Evolutionary conservation across 2,888 invertebrate genomes (phyloP), one percentile per base, ranked within the genome.

Genomic region (Ophion ventricosus): DNA sequence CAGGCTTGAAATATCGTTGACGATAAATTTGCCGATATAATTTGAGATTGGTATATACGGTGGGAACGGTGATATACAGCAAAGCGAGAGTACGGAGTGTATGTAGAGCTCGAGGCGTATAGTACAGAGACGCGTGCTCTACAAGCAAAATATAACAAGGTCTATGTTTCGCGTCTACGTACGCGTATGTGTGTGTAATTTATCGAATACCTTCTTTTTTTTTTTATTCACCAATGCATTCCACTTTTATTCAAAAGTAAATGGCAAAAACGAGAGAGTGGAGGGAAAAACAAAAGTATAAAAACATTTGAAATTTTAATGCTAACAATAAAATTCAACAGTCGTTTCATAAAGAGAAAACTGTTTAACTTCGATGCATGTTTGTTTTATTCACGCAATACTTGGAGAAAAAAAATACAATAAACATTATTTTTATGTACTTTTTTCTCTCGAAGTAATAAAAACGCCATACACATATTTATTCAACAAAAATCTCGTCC

Each of bases 1-100:
- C n/a, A 72, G 56, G 72, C n/a, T 74, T 83, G 80, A 85, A 83
- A 83, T 85, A 83, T 83, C 66, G 77, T 79, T 56, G 75, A 78
- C 79, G 76, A 84, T 84, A 84, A 84, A 86, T 86, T 86, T 79
- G 40, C 84, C 84, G 76, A 86, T 85, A 83, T 80, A 83, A 86
- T 86, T 84, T 80, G 82, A 82, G 84, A 80, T 80, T 79, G 79
- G 81, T 66, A 57, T 76, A 66, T 66, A 61, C 35, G 69, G 57
- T 79, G 61, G 61, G 61, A 63, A 70, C 43, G 49, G 40, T 20
- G 49, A 59, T 63, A 54, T 49, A 61, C 11, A 56, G 76, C 14
- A 57, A 76, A 73, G 73, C 78, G 67, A 56, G 35, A 40, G 73
- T 43, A 43, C n/a, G 43, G 74, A 29, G 70, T 20, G 56, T 35